phyloP scores from a whole-genome alignment of 2,888 invertebrate species.

The Euplagia quadripunctaria region DNA sequence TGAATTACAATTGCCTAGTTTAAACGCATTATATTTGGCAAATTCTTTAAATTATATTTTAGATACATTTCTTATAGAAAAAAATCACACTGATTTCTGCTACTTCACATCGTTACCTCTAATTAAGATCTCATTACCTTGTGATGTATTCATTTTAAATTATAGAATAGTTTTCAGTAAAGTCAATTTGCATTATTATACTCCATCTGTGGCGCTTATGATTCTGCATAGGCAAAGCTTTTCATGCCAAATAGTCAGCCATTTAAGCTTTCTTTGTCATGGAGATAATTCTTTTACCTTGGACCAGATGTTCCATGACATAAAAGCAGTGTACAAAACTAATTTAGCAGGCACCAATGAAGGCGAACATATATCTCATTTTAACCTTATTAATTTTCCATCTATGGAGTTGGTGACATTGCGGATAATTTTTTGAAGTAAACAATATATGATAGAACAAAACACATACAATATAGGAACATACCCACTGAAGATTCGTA shows the following conservation, averaged over 20 bases:
- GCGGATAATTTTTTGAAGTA: conserved; percentile 64
- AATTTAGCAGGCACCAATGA: conserved; percentile 76
- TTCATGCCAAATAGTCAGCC: conserved; percentile 65
- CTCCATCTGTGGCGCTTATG: conserved; percentile 66
- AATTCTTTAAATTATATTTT: conserved; percentile 64
- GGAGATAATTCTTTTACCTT: conserved; percentile 64
- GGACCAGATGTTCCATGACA: conserved; percentile 67
- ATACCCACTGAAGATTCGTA: too few species aligned
- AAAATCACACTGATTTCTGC: conserved; percentile 59
- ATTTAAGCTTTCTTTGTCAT: conserved; percentile 59
- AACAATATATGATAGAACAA: too few species aligned
- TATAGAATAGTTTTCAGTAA: conserved; percentile 65
- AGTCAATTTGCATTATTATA: conserved; percentile 42
- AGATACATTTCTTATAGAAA: conserved; percentile 72
- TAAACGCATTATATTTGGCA: conserved; percentile 66
- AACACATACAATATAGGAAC: too few species aligned
- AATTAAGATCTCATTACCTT: conserved; percentile 74
- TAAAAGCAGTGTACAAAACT: conserved; percentile 68
- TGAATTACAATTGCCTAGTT: conserved; percentile 68
- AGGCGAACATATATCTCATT: conserved; percentile 59
- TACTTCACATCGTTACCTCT: conserved; percentile 73
- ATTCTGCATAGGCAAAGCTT: conserved; percentile 71
- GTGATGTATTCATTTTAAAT: conserved; percentile 74
- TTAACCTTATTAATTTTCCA: conserved; percentile 68
- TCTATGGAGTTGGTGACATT: conserved; percentile 75